Evolutionary conservation across 2,888 invertebrate species (phyloP).

Genomic region (Lasioglossum oenotherae): DNA sequence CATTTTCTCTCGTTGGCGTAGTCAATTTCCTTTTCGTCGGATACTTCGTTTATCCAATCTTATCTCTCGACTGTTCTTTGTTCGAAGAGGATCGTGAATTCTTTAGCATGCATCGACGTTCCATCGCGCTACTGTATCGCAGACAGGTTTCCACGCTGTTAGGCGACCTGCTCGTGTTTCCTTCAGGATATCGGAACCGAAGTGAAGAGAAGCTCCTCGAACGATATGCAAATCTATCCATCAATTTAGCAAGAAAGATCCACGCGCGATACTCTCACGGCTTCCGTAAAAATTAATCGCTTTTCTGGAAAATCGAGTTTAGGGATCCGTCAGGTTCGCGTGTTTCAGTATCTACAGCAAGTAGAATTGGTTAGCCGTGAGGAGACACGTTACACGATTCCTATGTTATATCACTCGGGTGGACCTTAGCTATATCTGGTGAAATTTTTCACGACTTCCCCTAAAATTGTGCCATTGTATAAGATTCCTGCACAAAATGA

Average conservation of each 20-base stretch:
- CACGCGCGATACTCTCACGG: not conserved
- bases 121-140: slow-evolving; percentile 19
- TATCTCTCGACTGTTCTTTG: slow-evolving; percentile 1
- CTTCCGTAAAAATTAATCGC: not conserved
- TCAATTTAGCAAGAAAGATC: not conserved
- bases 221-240: slow-evolving; percentile 19
- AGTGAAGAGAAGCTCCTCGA: not conserved
- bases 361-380: not conserved
- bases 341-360: too few relatives aligned
- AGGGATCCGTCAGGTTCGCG: too few relatives aligned
- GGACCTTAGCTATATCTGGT: too few relatives aligned
- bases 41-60: slow-evolving; percentile 11
- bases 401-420: not conserved
- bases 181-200: not conserved
- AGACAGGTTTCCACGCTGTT: slow-evolving; percentile 13
- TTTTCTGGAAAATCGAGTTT: not conserved
- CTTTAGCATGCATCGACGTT: slow-evolving; percentile 21
- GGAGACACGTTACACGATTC: not conserved
- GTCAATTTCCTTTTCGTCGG: slow-evolving; percentile 10
- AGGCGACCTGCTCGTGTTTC: slow-evolving; percentile 16
- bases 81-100: slow-evolving; percentile 4
- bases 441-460: too few relatives aligned
- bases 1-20: not conserved
- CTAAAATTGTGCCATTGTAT: too few relatives aligned
- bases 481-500: too few relatives aligned